Conservation (phyloP, 2,113 vertebrate genomes). For the Polypterus senegalus region DNA sequence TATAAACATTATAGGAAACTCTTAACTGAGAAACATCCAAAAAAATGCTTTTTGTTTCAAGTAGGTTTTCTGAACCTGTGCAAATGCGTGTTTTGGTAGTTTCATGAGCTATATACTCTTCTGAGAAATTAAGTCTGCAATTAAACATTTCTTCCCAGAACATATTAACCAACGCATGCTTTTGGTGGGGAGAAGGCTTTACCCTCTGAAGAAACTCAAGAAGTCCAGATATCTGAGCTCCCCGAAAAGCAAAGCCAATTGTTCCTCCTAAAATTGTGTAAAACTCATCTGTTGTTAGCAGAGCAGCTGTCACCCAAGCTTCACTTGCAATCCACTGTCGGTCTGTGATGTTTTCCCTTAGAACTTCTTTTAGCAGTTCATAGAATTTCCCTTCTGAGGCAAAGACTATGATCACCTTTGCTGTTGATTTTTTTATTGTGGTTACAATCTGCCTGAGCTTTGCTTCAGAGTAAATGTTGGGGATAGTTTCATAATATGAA, state of each 20-base stretch:
- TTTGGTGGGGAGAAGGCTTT: conserved; percentile 31
- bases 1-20: conserved; percentile 54
- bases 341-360: conserved; percentile 39
- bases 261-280: conserved; percentile 39
- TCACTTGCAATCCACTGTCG: conserved; percentile 39
- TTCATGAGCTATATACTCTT: not conserved
- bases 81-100: conserved; percentile 24
- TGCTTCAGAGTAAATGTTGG: conserved; percentile 27
- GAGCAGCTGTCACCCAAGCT: conserved; percentile 34
- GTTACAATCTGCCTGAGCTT: conserved; percentile 33
- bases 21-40: conserved; percentile 38
- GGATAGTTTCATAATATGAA: conserved; percentile 36
- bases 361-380: conserved; percentile 36
- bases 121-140: conserved; percentile 32
- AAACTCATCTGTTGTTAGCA: conserved; percentile 37
- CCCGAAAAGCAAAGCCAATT: conserved; percentile 44
- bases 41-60: conserved; percentile 32
- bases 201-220: conserved; percentile 32
- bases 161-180: conserved; percentile 40
- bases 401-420: conserved; percentile 46
- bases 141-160: conserved; percentile 53
- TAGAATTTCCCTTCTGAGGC: conserved; percentile 43
- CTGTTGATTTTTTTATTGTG: conserved; percentile 32
- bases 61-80: conserved; percentile 42
- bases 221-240: conserved; percentile 28